Evolutionary conservation across 1,140 invertebrate species (phyloP).

Genomic region (Zaprionus nigranus): DNA sequence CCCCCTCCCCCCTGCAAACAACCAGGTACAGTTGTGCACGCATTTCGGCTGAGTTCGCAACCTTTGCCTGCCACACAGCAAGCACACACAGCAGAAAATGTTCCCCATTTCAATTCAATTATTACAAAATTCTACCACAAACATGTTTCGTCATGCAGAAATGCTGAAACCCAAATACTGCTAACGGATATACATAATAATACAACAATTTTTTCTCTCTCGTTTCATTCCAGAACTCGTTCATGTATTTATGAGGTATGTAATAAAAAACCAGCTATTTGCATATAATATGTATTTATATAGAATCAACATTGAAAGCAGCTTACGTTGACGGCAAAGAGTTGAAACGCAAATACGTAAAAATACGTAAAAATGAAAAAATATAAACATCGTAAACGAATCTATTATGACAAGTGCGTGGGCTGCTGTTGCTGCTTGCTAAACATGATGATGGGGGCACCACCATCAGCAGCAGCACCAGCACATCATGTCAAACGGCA

Average conservation of each 20-base stretch:
- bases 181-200: conserved; percentile 3
- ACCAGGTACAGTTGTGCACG: conserved; percentile 51
- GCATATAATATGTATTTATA: conserved; percentile 23
- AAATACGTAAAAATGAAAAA: conserved; percentile 51
- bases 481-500: conserved; percentile 77
- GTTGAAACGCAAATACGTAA: conserved; percentile 14
- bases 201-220: conserved; percentile 11
- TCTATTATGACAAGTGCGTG: conserved; percentile 82
- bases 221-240: conserved; percentile 62
- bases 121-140: not conserved
- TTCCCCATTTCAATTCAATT: not conserved
- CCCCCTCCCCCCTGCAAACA: not conserved
- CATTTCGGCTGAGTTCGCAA: not conserved
- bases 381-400: conserved; percentile 73
- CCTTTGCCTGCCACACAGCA: not conserved
- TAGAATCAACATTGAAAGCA: conserved; percentile 52
- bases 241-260: conserved; percentile 77
- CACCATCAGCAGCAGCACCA: not conserved
- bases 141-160: not conserved
- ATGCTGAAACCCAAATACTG: conserved; percentile 4
- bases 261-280: conserved; percentile 32
- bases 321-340: conserved; percentile 51
- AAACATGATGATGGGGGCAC: conserved; percentile 52
- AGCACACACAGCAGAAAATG: not conserved
- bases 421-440: conserved; percentile 51